phyloP scores from a whole-genome alignment of 2,113 vertebrate species.

The Lasiurus borealis region DNA sequence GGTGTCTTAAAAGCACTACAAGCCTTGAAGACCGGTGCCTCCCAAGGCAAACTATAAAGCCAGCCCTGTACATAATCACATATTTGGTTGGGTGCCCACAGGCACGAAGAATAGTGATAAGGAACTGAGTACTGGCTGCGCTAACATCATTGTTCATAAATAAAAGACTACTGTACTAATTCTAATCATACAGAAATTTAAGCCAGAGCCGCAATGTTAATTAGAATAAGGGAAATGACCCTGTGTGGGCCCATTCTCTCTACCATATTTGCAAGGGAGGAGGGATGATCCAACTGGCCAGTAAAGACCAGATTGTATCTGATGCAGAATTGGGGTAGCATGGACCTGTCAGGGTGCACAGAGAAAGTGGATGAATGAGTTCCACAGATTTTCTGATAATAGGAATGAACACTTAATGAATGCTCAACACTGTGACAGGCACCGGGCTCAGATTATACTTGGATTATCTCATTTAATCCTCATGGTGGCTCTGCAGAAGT shows the following conservation, averaged over 20 bases:
- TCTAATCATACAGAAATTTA: neutral
- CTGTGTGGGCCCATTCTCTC: neutral
- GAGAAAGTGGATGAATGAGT: neutral
- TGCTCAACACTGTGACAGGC: neutral
- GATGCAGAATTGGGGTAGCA: neutral
- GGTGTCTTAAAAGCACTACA: neutral
- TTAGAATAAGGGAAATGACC: neutral
- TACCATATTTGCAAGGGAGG: neutral
- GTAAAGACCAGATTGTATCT: neutral
- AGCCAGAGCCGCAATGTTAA: neutral
- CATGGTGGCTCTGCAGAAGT: neutral
- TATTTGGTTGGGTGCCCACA: neutral
- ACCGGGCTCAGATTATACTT: neutral
- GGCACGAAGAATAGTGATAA: neutral
- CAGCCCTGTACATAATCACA: neutral
- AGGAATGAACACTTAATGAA: neutral
- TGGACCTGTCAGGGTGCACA: neutral
- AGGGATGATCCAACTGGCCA: too few species aligned
- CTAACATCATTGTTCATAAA: neutral
- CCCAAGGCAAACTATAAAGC: neutral
- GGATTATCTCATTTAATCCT: constrained; percentile 68
- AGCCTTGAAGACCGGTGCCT: neutral
- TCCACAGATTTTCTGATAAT: neutral
- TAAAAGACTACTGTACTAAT: neutral
- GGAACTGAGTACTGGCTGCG: neutral